Conservation (phyloP, 30 jellyfish, hydroid and myxozoan genomes). For the Mastigias papua region DNA sequence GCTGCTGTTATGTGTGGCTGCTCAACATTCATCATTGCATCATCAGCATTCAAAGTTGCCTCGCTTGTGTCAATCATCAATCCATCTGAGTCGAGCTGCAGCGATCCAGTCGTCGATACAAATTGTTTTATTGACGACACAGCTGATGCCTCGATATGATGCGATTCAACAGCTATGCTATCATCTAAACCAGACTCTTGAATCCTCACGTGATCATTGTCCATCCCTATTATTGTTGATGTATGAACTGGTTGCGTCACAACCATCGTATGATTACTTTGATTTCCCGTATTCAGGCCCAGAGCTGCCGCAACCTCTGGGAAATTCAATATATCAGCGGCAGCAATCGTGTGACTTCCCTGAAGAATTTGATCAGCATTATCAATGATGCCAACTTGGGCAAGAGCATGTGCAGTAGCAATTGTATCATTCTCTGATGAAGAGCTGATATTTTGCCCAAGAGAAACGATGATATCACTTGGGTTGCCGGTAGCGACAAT, state of each 20-base stretch:
- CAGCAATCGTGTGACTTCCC: slow-evolving; percentile 92
- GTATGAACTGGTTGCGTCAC: slow-evolving; percentile 71
- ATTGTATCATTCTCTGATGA: slow-evolving; percentile 72
- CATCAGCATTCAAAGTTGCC: slow-evolving; percentile 22
- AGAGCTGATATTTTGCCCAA: slow-evolving; percentile 74
- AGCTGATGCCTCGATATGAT: slow-evolving; percentile 32
- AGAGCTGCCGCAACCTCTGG: slow-evolving; percentile 99
- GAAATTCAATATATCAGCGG: slow-evolving; percentile 96
- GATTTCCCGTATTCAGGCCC: slow-evolving; percentile 88
- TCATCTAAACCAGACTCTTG: slow-evolving; percentile 27
- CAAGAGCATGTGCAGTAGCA: slow-evolving; percentile 90
- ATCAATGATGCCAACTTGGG: slow-evolving; percentile 94
- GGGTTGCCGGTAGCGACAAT: slow-evolving; percentile 18
- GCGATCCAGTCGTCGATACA: slow-evolving; percentile 13
- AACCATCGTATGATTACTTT: slow-evolving; percentile 78
- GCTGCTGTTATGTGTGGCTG: not conserved
- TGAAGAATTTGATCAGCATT: slow-evolving; percentile 75
- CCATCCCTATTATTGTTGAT: slow-evolving; percentile 39
- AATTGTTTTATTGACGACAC: slow-evolving; percentile 28
- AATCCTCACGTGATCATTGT: slow-evolving; percentile 52
- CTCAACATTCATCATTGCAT: slow-evolving; percentile 10
- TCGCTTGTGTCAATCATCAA: slow-evolving; percentile 49
- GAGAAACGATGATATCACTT: slow-evolving; percentile 84
- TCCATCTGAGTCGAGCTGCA: slow-evolving; percentile 55
- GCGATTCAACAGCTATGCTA: not conserved